Conservation (phyloP, 2,113 vertebrate species). For the Antigone vipio region DNA sequence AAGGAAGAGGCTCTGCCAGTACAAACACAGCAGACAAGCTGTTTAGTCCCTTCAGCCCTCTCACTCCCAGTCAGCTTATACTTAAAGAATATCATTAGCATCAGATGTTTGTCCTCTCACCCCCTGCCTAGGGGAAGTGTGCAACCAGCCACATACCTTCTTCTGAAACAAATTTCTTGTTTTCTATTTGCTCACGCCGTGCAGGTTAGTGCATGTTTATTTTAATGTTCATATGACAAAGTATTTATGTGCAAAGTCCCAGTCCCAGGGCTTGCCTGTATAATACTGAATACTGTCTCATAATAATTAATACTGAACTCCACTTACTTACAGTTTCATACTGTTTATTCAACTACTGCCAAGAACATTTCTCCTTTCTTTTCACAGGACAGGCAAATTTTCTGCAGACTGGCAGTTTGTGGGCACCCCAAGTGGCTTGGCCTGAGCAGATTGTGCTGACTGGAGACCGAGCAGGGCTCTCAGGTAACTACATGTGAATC, state of each 20-base stretch:
- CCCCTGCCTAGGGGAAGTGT: background rate
- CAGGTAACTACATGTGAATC: background rate
- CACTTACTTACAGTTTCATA: background rate
- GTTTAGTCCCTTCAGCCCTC: background rate
- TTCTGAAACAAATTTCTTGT: background rate
- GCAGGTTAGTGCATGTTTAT: background rate
- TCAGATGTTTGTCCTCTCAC: background rate
- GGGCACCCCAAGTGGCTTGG: background rate
- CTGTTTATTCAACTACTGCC: background rate
- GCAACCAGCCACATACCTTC: accelerated
- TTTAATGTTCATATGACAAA: background rate
- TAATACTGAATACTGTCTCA: background rate
- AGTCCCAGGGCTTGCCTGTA: background rate
- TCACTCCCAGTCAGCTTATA: background rate
- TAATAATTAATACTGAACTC: background rate
- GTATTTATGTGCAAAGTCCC: background rate
- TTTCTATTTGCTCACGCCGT: background rate
- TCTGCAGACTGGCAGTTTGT: background rate
- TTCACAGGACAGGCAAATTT: background rate
- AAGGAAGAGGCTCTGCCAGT: background rate
- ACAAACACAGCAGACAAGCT: background rate
- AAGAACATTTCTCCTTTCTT: background rate
- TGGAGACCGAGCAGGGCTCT: background rate
- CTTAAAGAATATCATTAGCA: background rate
- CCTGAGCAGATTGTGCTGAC: background rate